Conservation (phyloP, 2,888 invertebrate species). For the Cyrtodaria siliqua region DNA sequence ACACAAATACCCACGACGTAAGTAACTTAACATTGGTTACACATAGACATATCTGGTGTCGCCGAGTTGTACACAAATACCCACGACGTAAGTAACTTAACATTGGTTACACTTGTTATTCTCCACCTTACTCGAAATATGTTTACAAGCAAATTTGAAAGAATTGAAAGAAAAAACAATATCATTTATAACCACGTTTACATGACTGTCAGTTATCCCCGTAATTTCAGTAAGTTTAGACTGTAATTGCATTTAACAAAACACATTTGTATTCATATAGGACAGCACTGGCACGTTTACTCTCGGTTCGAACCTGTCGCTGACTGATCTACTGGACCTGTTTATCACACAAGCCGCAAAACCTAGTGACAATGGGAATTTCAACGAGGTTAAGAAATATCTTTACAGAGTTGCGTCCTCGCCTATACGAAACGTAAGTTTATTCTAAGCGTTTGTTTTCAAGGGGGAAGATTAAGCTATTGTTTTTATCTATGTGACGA, state of each 20-base stretch:
- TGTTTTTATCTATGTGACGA: too few species aligned
- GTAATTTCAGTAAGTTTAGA: too few species aligned
- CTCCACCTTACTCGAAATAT: too few species aligned
- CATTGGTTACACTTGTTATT: too few species aligned
- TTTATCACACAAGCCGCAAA: constrained; percentile 88
- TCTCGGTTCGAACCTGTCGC: constrained; percentile 88
- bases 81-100: too few species aligned
- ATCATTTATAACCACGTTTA: background rate
- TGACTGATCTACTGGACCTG: constrained; percentile 88
- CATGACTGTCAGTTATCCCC: background rate
- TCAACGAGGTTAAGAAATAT: constrained; percentile 61
- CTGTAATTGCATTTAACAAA: background rate
- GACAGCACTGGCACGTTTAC: constrained; percentile 85
- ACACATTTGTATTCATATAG: constrained; percentile 4
- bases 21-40: too few species aligned
- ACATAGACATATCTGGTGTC: too few species aligned
- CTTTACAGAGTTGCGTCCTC: constrained; percentile 66
- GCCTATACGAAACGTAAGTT: constrained; percentile 73
- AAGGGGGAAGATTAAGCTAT: too few species aligned
- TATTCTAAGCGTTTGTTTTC: too few species aligned
- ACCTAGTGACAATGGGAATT: constrained; percentile 84
- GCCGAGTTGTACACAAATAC: too few species aligned
- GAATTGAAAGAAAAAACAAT: background rate
- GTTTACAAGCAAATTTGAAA: too few species aligned
- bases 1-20: too few species aligned